Percentiles rank a stretch among this genome's conserved stretches.
phyloP scores from a whole-genome alignment of 2,888 invertebrate genomes.

The Kryphioiulus occultus region DNA sequence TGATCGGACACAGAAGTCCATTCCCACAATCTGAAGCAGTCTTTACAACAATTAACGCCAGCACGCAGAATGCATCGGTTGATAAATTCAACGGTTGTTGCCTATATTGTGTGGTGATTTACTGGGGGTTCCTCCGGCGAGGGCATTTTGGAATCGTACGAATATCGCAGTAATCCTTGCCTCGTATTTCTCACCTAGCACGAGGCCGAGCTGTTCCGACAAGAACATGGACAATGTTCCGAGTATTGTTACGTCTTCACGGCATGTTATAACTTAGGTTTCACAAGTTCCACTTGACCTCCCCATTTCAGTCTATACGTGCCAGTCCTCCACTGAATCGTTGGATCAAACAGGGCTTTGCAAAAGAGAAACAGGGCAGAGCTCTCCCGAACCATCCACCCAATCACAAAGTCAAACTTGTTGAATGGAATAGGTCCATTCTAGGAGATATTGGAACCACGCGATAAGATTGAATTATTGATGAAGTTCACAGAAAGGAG shows the following conservation, averaged over 20 bases:
- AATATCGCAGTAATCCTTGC: conserved; percentile 12
- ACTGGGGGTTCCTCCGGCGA: not conserved
- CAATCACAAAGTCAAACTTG: conserved; percentile 91
- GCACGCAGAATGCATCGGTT: not conserved
- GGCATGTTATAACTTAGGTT: conserved; percentile 67
- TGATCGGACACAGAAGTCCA: not conserved
- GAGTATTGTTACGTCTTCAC: conserved; percentile 2
- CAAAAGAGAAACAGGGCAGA: conserved; percentile 89
- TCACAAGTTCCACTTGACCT: conserved; percentile 88
- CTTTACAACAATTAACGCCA: not conserved
- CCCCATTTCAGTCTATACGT: conserved; percentile 94
- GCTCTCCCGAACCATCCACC: conserved; percentile 93
- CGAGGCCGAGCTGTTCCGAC: not conserved
- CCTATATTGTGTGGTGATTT: not conserved
- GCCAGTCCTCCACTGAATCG: conserved; percentile 92
- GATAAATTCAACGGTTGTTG: not conserved
- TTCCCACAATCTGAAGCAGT: not conserved
- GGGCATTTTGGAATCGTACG: not conserved
- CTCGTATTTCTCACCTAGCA: not conserved
- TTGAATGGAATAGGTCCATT: conserved; percentile 92
- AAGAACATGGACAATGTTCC: conserved; percentile 4
- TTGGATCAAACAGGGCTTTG: conserved; percentile 84
- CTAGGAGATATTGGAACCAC: conserved; percentile 63
- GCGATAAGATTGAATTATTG: not conserved
- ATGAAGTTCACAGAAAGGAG: not conserved